Evolutionary conservation across 2,113 vertebrate genomes (phyloP).

Genomic region (Etheostoma cragini): DNA sequence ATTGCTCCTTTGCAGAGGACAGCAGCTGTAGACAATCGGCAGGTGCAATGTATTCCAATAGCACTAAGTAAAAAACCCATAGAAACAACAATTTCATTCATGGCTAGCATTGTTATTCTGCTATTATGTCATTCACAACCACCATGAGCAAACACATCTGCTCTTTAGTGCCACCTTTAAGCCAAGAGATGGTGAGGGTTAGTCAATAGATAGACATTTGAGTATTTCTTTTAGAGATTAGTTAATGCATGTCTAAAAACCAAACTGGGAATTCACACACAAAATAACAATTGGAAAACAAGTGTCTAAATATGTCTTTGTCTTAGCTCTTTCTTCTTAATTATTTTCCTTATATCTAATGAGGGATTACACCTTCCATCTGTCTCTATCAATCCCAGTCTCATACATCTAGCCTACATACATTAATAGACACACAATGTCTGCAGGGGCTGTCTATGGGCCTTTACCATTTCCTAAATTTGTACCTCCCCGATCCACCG

Average conservation of each 20-base stretch:
- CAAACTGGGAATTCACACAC: no score
- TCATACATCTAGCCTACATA: not conserved
- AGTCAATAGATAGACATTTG: no score
- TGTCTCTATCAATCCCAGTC: conserved; percentile 4
- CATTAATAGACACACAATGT: no score
- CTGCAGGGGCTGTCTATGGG: no score
- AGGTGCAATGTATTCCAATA: not conserved
- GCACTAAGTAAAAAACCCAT: not conserved
- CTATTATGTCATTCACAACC: not conserved
- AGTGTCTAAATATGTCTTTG: not conserved
- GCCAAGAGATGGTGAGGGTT: no score
- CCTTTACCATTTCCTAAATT: no score
- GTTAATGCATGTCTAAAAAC: no score
- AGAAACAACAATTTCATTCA: not conserved
- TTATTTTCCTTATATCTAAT: conserved; percentile 12
- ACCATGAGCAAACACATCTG: not conserved
- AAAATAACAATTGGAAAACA: not conserved
- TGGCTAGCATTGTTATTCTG: not conserved
- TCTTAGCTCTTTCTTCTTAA: not conserved
- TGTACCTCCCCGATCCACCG: no score
- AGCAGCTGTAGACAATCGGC: not conserved
- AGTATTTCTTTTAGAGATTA: no score
- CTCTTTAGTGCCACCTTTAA: no score
- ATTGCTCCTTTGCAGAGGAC: no score
- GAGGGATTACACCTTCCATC: not conserved